phyloP scores from a whole-genome alignment of 2,113 vertebrate genomes.

The Oryctolagus cuniculus region mOryCun1.1 NC_091438.1:77137001-77137500 shows the following conservation, averaged over 20 bases:
- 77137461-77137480: no score
- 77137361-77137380: slow-evolving; percentile 47
- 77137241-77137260: background rate
- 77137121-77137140: slow-evolving; percentile 42
- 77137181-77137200: background rate
- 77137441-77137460: no score
- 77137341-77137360: background rate
- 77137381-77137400: background rate
- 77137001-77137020: slow-evolving; percentile 44
- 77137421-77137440: background rate
- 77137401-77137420: background rate
- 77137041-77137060: slow-evolving; percentile 58
- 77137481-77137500: no score
- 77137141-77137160: slow-evolving; percentile 21
- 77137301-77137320: background rate
- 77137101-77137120: slow-evolving; percentile 29
- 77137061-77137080: background rate
- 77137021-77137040: slow-evolving; percentile 13
- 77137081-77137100: background rate
- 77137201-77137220: slow-evolving; percentile 16
- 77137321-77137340: background rate
- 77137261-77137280: slow-evolving; percentile 4
- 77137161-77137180: background rate
- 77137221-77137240: slow-evolving; percentile 37
- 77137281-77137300: background rate